Base-by-base conservation (phyloP, 2,888 invertebrate genomes). In the Lasius fuliginosus region DNA sequence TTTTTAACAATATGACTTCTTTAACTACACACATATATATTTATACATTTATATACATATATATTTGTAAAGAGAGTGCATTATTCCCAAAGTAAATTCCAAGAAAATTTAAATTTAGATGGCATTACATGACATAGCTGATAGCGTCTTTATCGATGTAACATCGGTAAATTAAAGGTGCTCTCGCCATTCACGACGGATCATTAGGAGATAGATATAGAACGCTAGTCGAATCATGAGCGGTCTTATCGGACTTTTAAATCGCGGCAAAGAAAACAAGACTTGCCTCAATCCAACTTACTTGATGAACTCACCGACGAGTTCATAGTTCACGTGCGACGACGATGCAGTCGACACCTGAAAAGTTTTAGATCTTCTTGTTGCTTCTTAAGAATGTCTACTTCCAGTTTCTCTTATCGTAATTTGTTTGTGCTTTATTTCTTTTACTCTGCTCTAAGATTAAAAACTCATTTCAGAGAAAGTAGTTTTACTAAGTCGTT, bases 221-320 rank as follows among this genome's bases (percentile, higher is more conserved):
- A 89, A 82, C 87, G 74, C 73, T 73, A 79, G 88, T 83, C 85
- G 85, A 88, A 90, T 91, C 90, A 88, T 83, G 83, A 81, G 73
- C 85, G 53, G 85, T 64, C 87, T 89, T 93, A 93, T 93, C 93
- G 69, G 74, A 64, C 82, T 82, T 71, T 86, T 75, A 79, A 85
- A 93, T 93, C 92, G 88, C 79, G 62, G 40, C 87, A 90, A 92
- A 92, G 89, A 90, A 90, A 92, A 90, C 86, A 90, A 93, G 91
- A 90, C 87, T 87, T 84, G 86, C 91, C 92, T 90, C 93, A 92
- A 93, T 93, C 90, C 91, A 92, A 93, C 92, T 93, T 93, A 86
- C 87, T 91, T 91, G 92, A 93, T 92, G 92, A 93, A 92, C 88
- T 88, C 85, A 84, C 77, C 69, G 62, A 76, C 84, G 79, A 82